phyloP scores from a whole-genome alignment of 2,797 vertebrate genomes.

The Urophycis tenuis region DNA sequence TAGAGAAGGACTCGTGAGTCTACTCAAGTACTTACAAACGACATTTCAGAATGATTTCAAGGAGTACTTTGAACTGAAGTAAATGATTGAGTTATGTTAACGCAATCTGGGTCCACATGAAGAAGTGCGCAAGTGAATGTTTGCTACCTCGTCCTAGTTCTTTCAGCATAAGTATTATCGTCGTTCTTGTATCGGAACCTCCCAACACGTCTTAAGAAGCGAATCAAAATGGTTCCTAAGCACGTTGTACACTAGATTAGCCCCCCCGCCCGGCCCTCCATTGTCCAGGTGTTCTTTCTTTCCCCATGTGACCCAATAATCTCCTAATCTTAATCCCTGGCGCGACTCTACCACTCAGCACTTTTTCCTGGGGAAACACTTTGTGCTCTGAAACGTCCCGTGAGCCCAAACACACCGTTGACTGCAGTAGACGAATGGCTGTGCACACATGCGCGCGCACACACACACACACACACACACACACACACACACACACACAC shows the following conservation, averaged over 20 bases:
- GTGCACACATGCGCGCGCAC: no score
- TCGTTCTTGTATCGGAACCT: not conserved
- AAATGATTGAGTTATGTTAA: not conserved
- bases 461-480: no score
- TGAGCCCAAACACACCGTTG: not conserved
- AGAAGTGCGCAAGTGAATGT: not conserved
- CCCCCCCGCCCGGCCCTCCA: not conserved
- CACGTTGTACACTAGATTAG: constrained; percentile 9
- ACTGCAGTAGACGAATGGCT: not conserved
- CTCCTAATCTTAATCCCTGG: constrained; percentile 37
- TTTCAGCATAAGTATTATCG: no score
- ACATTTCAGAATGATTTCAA: no score
- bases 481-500: not conserved
- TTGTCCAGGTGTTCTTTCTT: constrained; percentile 6
- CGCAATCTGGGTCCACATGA: not conserved
- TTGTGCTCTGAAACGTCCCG: not conserved
- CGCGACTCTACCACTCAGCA: constrained; percentile 22
- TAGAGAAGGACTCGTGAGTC: no score
- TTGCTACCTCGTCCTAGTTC: no score
- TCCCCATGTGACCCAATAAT: constrained; percentile 50
- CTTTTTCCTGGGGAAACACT: not conserved
- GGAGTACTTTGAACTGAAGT: not conserved
- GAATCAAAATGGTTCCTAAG: not conserved
- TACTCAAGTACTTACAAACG: no score
- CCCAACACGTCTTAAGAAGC: not conserved